phyloP scores from a whole-genome alignment of 2,888 invertebrate genomes.

The Linhomoeus sp. region DNA sequence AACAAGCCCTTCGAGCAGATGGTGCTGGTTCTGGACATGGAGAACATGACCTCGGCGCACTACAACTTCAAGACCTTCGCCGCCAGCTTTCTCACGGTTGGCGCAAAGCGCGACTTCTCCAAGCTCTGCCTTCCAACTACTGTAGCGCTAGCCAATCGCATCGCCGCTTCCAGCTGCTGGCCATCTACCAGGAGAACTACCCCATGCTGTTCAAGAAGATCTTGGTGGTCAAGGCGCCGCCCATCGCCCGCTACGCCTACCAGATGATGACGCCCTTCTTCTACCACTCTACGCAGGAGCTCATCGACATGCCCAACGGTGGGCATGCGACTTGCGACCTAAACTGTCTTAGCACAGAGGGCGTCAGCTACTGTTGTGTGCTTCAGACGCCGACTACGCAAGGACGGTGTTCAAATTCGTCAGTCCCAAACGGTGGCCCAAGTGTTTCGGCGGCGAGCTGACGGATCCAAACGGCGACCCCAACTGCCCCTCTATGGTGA shows the following conservation, averaged over 20 bases:
- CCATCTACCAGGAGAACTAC: constrained; percentile 25
- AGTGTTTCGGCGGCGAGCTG: constrained; percentile 22
- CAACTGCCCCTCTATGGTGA: too few species aligned
- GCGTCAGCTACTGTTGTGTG: too few species aligned
- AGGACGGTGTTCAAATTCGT: neutral
- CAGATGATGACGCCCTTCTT: constrained; percentile 22
- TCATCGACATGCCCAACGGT: constrained; percentile 22
- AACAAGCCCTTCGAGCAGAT: constrained; percentile 21
- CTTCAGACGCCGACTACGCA: neutral
- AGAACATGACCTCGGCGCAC: constrained; percentile 22
- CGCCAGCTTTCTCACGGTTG: constrained; percentile 21
- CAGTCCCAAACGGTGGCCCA: constrained; percentile 15
- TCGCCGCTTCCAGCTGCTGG: constrained; percentile 11
- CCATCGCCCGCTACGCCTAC: constrained; percentile 25
- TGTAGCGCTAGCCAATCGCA: neutral
- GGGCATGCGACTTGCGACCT: too few species aligned
- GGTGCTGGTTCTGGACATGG: constrained; percentile 24
- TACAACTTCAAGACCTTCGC: constrained; percentile 24
- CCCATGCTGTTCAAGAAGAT: constrained; percentile 23
- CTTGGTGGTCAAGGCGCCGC: constrained; percentile 21
- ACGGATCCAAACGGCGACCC: constrained; percentile 16
- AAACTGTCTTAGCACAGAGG: too few species aligned
- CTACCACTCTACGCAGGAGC: constrained; percentile 16
- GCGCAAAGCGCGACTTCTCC: too few species aligned
- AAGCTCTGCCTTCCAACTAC: too few species aligned